Base-by-base conservation (phyloP, 1,140 invertebrate species). In the Ips typographus region DNA sequence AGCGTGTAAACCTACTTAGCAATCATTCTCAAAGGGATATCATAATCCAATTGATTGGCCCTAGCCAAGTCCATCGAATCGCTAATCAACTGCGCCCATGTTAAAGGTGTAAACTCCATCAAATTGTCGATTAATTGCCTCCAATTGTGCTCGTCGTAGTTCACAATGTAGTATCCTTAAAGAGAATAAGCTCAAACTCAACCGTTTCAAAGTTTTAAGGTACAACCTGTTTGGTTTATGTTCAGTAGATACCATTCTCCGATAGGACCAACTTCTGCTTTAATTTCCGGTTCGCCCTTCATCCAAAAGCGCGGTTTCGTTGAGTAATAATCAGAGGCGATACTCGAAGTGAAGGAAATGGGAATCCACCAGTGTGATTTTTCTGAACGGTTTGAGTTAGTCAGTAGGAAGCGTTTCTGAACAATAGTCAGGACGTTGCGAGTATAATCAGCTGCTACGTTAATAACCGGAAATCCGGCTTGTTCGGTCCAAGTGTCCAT, bases 401-500 rank as follows among this genome's bases (percentile, higher is more conserved):
- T 73, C 2, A 81, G 74, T 2, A 82, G 79, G 74, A 88, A 88
- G 53, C 85, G 78, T 77, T 82, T 80, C 82, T 88, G 88, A 42
- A 80, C 80, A 1, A 87, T 80, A 1, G 76, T 82, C 2, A 85
- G 77, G 1, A 56, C 72, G 2, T 82, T 79, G 3, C 76, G 79
- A 37, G 80, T 76, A 65, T 85, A 84, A 77, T 87, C 77, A 53
- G 83, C 79, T 0, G 73, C 80, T 1, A 91, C 86, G 2, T 83
- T 85, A 1, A 95, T 82, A 0, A 95, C 87, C 0, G 94, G 94
- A 80, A 89, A 95, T 2, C 93, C 93, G n/a, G 90, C 82, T 76
- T 94, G 90, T 1, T 85, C 80, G 0, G 90, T 92, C 94, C 94
- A 96, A 0, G 89, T 87, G 73, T 93, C 87, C 91, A 95, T 91